Evolutionary conservation across 2,113 vertebrate genomes (phyloP).

Genomic region (Clarias magur): DNA sequence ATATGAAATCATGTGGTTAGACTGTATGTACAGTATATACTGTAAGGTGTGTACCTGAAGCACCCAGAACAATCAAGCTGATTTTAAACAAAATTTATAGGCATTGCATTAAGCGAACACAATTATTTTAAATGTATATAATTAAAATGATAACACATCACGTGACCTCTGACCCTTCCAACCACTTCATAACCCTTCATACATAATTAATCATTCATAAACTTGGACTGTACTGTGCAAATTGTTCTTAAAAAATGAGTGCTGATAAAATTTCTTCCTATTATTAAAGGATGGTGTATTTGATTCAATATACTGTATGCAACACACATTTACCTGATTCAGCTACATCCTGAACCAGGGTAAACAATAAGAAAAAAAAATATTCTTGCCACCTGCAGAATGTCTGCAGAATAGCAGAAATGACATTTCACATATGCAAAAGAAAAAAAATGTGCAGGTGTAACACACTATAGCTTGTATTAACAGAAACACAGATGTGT

Average conservation of each 20-base stretch:
- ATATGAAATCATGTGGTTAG: background rate
- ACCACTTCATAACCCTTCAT: background rate
- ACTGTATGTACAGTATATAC: too few relatives aligned
- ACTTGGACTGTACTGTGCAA: background rate
- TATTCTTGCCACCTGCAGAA: slow-evolving; percentile 47
- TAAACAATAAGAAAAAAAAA: slow-evolving; percentile 73
- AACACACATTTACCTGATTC: slow-evolving; percentile 84
- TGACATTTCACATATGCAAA: slow-evolving; percentile 13
- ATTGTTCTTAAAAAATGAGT: background rate
- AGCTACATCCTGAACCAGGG: slow-evolving; percentile 78
- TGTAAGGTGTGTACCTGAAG: background rate
- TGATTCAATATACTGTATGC: slow-evolving; percentile 53
- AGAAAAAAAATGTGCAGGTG: background rate
- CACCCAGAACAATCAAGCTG: background rate
- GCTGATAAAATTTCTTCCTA: background rate
- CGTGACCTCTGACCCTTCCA: background rate
- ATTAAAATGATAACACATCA: background rate
- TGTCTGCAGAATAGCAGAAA: background rate
- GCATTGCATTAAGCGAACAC: background rate
- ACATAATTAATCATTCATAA: background rate
- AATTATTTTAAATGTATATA: background rate
- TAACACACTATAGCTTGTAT: background rate
- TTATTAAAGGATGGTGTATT: background rate
- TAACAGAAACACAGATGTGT: slow-evolving; percentile 31
- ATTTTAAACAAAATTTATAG: background rate